These are phyloP conservation scores for Hozukius guyotensis DNA, from an alignment of 2,797 vertebrate genomes.

Conservation along the genomic window DNA sequence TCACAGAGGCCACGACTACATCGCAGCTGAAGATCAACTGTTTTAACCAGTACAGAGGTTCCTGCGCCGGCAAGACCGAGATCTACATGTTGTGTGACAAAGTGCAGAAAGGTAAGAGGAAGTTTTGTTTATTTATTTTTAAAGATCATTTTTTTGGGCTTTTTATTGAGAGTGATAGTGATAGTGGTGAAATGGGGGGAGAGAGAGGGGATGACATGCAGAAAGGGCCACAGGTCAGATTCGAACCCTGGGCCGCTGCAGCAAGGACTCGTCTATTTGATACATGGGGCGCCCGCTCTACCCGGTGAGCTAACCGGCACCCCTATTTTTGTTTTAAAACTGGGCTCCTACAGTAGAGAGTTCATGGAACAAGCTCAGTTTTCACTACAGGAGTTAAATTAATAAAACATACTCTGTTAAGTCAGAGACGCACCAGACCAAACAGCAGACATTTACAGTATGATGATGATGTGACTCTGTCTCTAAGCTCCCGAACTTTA, in stretches of 20 bases:
- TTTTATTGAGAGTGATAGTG: too few species aligned
- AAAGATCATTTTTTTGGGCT: too few species aligned
- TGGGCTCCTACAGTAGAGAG: not conserved
- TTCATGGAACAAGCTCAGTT: not conserved
- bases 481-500: not conserved
- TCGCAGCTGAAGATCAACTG: constrained; percentile 91
- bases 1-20: constrained; percentile 90
- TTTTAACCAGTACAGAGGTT: constrained; percentile 87
- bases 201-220: too few species aligned
- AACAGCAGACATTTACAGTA: not conserved
- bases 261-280: too few species aligned
- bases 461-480: not conserved
- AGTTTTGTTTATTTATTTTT: too few species aligned
- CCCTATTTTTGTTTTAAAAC: not conserved
- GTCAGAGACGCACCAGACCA: not conserved
- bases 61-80: constrained; percentile 88
- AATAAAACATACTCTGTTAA: too few species aligned
- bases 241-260: too few species aligned
- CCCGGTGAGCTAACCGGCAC: too few species aligned
- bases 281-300: too few species aligned
- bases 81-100: constrained; percentile 95
- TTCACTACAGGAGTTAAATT: not conserved
- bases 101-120: constrained; percentile 91
- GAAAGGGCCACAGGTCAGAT: too few species aligned
- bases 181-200: too few species aligned